A percentile compares a stretch with the other conserved stretches of the same genome.
Conservation (phyloP, 2,113 vertebrate genomes). For the Lophius piscatorius region DNA sequence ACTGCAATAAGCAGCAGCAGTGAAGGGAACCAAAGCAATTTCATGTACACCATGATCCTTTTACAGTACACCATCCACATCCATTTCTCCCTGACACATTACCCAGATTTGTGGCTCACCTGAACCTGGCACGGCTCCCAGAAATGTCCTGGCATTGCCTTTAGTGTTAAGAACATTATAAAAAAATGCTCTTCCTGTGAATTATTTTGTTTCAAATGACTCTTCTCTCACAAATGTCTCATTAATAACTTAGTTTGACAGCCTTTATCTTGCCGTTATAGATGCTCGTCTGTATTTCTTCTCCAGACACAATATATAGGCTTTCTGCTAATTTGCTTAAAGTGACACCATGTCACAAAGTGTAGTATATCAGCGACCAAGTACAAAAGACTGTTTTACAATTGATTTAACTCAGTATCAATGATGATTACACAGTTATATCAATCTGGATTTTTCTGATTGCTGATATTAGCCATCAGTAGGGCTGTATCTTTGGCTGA, state of each 20-base stretch:
- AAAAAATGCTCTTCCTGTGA: constrained; percentile 34
- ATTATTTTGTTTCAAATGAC: constrained; percentile 46
- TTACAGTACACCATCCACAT: constrained; percentile 29
- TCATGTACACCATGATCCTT: constrained; percentile 28
- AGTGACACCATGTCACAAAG: neutral
- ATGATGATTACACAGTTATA: no score
- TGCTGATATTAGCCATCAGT: no score
- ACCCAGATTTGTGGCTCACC: constrained; percentile 46
- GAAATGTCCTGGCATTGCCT: constrained; percentile 37
- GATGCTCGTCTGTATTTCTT: constrained; percentile 14
- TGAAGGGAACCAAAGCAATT: constrained; percentile 19
- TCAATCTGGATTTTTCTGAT: no score
- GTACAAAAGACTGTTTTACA: no score
- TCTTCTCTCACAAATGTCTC: constrained; percentile 29
- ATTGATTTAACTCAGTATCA: no score
- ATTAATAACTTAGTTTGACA: constrained; percentile 44
- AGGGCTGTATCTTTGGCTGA: no score
- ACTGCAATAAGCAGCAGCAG: constrained; percentile 55
- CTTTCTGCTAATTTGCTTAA: neutral
- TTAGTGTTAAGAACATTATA: constrained; percentile 46
- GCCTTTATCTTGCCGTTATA: constrained; percentile 12
- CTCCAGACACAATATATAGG: neutral
- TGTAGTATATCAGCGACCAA: neutral
- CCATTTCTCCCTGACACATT: constrained; percentile 19
- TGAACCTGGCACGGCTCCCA: constrained; percentile 44